These are phyloP conservation scores for Entomobrya proxima DNA, from an alignment of 2,888 invertebrate species.

Conservation along the genomic window DNA sequence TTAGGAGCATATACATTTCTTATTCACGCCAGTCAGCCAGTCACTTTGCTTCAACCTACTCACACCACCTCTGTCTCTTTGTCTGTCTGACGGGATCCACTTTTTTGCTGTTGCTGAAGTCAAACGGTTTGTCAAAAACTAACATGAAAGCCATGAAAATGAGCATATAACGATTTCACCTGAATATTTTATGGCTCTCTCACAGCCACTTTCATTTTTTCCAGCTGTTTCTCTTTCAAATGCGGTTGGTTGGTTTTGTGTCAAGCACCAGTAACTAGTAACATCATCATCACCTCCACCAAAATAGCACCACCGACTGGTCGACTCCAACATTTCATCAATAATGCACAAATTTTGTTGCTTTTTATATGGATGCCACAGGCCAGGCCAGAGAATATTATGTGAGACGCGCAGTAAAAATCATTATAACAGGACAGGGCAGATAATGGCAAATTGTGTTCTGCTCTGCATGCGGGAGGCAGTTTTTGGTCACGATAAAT, in stretches of 20 bases:
- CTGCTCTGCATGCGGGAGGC: too few species aligned
- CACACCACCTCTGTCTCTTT: too few species aligned
- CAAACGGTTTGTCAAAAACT: not conserved
- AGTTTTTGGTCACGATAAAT: too few species aligned
- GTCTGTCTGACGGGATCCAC: not conserved
- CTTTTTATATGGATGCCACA: not conserved
- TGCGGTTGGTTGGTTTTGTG: too few species aligned
- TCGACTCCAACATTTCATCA: conserved; percentile 12
- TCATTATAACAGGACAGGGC: too few species aligned
- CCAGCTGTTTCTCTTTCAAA: not conserved
- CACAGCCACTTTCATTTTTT: not conserved
- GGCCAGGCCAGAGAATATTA: not conserved
- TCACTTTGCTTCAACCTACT: not conserved
- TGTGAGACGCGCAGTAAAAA: not conserved
- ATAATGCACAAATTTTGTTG: not conserved
- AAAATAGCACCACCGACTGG: not conserved
- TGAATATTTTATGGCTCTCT: conserved; percentile 30
- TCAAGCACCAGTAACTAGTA: not conserved
- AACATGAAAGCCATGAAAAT: conserved; percentile 4
- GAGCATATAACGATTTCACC: conserved; percentile 26
- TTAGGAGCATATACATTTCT: too few species aligned
- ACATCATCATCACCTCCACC: not conserved
- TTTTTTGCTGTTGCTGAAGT: not conserved
- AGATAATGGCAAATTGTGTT: too few species aligned
- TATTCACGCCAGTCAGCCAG: conserved; percentile 14